Percentiles rank a stretch among this genome's conserved stretches.
Conservation (phyloP, 2,113 vertebrate genomes). For the Gymnarchus niloticus region DNA sequence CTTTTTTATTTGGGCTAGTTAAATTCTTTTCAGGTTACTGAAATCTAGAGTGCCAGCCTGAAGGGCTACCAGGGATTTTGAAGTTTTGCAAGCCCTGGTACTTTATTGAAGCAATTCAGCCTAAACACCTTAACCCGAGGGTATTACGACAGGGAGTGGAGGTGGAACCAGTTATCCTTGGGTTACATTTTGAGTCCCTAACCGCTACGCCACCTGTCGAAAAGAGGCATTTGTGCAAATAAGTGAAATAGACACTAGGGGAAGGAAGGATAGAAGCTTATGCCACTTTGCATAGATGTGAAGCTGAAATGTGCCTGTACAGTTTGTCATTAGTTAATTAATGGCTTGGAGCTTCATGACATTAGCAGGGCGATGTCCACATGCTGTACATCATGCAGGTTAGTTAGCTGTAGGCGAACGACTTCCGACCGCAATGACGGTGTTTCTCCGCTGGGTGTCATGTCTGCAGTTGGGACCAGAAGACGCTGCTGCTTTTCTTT, state of each 20-base stretch:
- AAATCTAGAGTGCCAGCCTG: too few species aligned
- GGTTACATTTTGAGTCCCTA: not conserved
- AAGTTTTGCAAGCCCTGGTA: too few species aligned
- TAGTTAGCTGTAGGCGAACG: not conserved
- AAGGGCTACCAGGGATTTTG: too few species aligned
- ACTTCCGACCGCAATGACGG: too few species aligned
- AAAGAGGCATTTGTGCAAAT: not conserved
- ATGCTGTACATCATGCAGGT: too few species aligned
- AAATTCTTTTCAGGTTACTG: too few species aligned
- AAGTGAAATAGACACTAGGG: not conserved
- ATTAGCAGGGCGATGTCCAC: not conserved
- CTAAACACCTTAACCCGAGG: not conserved
- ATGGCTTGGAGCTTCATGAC: not conserved
- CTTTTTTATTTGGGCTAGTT: too few species aligned
- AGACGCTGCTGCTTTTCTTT: constrained; percentile 8
- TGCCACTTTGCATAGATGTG: not conserved
- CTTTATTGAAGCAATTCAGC: not conserved
- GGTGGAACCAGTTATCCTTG: not conserved
- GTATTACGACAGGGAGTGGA: not conserved
- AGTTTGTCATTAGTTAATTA: not conserved
- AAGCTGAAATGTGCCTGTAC: not conserved
- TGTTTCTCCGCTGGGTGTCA: too few species aligned
- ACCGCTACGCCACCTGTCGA: not conserved
- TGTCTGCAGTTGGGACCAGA: not conserved
- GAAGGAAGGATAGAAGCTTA: not conserved